phyloP scores from a whole-genome alignment of 2,797 vertebrate genomes.

The Characodon lateralis region DNA sequence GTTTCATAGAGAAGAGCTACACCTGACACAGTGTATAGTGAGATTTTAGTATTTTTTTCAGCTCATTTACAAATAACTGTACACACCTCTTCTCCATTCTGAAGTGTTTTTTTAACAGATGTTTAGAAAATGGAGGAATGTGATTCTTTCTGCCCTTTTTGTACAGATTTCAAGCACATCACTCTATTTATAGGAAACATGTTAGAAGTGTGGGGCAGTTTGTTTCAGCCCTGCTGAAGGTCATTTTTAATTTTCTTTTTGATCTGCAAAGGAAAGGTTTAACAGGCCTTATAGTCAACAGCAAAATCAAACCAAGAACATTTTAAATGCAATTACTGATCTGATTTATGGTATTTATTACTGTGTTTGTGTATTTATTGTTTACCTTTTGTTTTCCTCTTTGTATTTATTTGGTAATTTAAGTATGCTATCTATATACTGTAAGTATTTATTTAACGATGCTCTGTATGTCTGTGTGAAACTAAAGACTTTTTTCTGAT shows the following conservation, averaged over 20 bases:
- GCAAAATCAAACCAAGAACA: conserved; percentile 64
- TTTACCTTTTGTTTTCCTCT: conserved; percentile 69
- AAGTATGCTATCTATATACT: conserved; percentile 83
- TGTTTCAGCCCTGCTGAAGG: conserved; percentile 72
- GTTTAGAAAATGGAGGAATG: conserved; percentile 80
- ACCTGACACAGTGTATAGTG: conserved; percentile 72
- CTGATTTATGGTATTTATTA: conserved; percentile 82
- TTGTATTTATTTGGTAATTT: conserved; percentile 82
- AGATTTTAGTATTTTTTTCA: conserved; percentile 68
- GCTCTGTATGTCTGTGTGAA: conserved; percentile 83
- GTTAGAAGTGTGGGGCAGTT: conserved; percentile 69
- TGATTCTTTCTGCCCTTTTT: conserved; percentile 80
- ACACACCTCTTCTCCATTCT: conserved; percentile 66
- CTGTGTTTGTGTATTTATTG: conserved; percentile 79
- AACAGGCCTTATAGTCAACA: conserved; percentile 72
- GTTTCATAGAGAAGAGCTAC: conserved; percentile 49
- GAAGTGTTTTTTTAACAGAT: conserved; percentile 76
- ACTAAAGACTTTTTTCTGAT: conserved; percentile 81
- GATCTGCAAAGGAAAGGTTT: conserved; percentile 76
- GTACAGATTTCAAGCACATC: conserved; percentile 87
- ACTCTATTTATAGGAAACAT: conserved; percentile 77
- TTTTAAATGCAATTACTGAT: conserved; percentile 78
- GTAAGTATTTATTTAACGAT: conserved; percentile 85
- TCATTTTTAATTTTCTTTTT: conserved; percentile 60
- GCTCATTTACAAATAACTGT: conserved; percentile 71